Evolutionary conservation across 2,888 invertebrate species (phyloP).

Genomic region (Dastarcus helophoroides): DNA sequence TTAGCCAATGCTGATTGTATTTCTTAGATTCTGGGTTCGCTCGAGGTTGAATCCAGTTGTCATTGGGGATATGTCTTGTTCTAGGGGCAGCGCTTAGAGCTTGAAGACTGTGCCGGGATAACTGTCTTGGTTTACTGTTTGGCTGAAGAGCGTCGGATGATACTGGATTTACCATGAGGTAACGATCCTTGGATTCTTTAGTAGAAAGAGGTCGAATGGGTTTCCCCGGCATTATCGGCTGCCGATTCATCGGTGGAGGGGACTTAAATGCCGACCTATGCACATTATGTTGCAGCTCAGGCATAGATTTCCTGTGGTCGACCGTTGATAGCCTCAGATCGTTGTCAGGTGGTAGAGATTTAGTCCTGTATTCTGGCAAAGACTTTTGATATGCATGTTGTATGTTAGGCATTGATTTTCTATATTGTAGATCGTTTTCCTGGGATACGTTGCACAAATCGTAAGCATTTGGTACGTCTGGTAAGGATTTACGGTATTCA

Average conservation of each 20-base stretch:
- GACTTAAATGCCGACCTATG: constrained; percentile 32
- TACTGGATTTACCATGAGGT: constrained; percentile 17
- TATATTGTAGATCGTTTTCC: constrained; percentile 18
- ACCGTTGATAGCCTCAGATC: constrained; percentile 16
- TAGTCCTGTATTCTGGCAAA: constrained; percentile 13
- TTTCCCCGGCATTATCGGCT: constrained; percentile 46
- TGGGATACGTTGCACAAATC: constrained; percentile 11
- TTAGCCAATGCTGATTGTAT: constrained; percentile 83
- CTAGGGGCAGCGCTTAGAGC: constrained; percentile 67
- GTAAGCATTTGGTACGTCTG: constrained; percentile 20
- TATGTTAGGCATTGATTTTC: constrained; percentile 33
- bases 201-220: constrained; percentile 36
- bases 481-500: constrained; percentile 22
- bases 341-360: constrained; percentile 17
- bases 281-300: constrained; percentile 34
- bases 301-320: constrained; percentile 29
- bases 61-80: constrained; percentile 56
- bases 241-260: constrained; percentile 24
- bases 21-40: constrained; percentile 43
- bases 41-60: constrained; percentile 62
- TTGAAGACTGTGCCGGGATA: constrained; percentile 59
- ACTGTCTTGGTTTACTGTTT: constrained; percentile 36
- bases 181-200: constrained; percentile 19
- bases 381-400: constrained; percentile 25
- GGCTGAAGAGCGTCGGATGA: constrained; percentile 19